Conservation (phyloP, 53 echinoderm and acorn worm genomes). For the Paracentrotus lividus region DNA sequence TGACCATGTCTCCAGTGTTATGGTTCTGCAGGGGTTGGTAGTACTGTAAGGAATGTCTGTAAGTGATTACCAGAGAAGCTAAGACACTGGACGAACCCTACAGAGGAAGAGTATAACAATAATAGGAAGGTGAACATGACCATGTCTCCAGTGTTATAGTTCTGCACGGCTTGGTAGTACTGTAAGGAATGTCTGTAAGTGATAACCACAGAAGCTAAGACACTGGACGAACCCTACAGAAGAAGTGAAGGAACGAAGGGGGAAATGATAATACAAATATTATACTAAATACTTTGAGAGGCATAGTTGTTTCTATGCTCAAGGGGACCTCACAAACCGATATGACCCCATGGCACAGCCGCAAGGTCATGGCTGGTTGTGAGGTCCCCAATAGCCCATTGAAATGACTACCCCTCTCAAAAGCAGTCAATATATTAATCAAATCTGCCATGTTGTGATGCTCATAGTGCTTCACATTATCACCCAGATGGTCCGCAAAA, state of each 20-base stretch:
- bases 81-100: conserved; percentile 91
- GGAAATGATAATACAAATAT: no score
- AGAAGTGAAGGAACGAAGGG: neutral
- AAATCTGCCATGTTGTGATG: no score
- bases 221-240: conserved; percentile 89
- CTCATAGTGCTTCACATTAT: no score
- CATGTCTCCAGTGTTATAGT: conserved; percentile 83
- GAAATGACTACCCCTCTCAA: no score
- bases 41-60: conserved; percentile 91
- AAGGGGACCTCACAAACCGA: no score
- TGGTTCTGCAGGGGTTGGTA: conserved; percentile 92
- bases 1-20: conserved; percentile 81
- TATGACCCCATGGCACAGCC: no score
- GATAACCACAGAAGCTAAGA: conserved; percentile 79
- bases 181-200: conserved; percentile 92
- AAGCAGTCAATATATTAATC: no score
- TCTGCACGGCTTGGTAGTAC: conserved; percentile 89
- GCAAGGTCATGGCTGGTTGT: no score
- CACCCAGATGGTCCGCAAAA: no score
- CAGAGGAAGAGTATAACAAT: neutral
- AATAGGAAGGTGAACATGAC: conserved; percentile 88
- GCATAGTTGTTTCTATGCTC: no score
- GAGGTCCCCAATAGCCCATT: no score
- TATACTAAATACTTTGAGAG: no score
- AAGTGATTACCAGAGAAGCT: conserved; percentile 82